phyloP scores from a whole-genome alignment of 2,113 vertebrate species.

The Pluvianellus socialis region DNA sequence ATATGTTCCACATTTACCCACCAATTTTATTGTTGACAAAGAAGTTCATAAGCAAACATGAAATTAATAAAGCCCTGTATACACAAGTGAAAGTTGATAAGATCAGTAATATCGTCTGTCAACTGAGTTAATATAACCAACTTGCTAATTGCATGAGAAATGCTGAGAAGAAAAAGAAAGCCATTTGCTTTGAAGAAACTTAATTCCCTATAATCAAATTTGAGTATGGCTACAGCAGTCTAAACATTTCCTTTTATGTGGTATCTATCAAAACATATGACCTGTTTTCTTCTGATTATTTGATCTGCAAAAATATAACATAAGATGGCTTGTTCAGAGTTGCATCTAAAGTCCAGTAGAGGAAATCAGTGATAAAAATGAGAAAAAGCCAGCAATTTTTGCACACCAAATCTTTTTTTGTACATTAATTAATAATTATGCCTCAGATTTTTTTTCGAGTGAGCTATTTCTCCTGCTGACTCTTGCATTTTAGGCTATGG shows the following conservation, averaged over 20 bases:
- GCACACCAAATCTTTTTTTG: not conserved
- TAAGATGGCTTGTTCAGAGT: not conserved
- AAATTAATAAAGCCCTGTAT: conserved; percentile 26
- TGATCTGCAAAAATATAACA: not conserved
- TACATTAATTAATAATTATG: conserved; percentile 44
- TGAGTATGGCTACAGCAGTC: not conserved
- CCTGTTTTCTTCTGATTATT: not conserved
- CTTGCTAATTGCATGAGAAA: conserved; percentile 30
- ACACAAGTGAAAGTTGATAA: conserved; percentile 33
- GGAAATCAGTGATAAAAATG: not conserved
- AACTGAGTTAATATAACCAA: conserved; percentile 39
- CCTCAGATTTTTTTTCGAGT: not conserved
- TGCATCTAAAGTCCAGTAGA: not conserved
- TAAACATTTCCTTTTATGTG: not conserved
- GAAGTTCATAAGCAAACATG: conserved; percentile 52
- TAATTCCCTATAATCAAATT: conserved; percentile 11
- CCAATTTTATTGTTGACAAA: conserved; percentile 39
- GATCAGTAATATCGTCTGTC: conserved; percentile 37
- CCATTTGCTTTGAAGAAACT: conserved; percentile 43
- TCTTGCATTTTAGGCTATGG: not conserved
- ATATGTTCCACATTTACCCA: not conserved
- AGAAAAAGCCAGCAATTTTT: not conserved
- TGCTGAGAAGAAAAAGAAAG: conserved; percentile 5
- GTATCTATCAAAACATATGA: not conserved
- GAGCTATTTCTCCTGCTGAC: conserved; percentile 49